Conservation (phyloP, 2,888 invertebrate species). For the Drosophila mimica region DNA sequence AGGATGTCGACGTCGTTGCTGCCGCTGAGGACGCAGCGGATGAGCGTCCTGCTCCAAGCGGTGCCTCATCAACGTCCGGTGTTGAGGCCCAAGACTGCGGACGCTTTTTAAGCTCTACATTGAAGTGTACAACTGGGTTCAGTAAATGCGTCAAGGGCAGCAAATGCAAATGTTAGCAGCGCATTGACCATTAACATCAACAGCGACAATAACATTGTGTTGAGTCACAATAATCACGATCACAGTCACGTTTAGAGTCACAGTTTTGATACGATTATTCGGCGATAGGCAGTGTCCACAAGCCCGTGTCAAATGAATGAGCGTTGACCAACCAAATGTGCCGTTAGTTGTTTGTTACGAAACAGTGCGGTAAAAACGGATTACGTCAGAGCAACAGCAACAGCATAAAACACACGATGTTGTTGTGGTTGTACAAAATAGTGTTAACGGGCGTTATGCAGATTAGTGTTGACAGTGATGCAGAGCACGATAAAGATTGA, state of each 20-base stretch:
- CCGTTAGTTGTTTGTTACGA: constrained; percentile 35
- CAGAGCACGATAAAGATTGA: constrained; percentile 30
- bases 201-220: constrained; percentile 29
- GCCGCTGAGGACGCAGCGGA: constrained; percentile 1
- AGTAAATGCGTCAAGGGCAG: constrained; percentile 63
- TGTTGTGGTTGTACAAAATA: constrained; percentile 34
- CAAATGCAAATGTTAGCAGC: constrained; percentile 51
- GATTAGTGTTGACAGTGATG: constrained; percentile 52
- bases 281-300: constrained; percentile 42
- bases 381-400: constrained; percentile 47
- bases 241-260: constrained; percentile 42
- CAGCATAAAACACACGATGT: constrained; percentile 26
- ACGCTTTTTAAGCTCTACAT: constrained; percentile 85
- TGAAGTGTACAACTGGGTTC: constrained; percentile 85
- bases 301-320: constrained; percentile 36
- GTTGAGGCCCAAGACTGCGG: constrained; percentile 92
- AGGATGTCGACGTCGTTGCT: constrained; percentile 12
- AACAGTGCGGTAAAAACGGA: constrained; percentile 34
- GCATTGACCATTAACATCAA: constrained; percentile 28
- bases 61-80: constrained; percentile 89
- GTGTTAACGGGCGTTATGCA: constrained; percentile 40
- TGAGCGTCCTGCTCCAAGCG: constrained; percentile 26
- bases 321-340: constrained; percentile 48
- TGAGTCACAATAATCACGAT: constrained; percentile 37
- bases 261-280: constrained; percentile 26